These are phyloP conservation scores for Protomyctophum bolini DNA, from an alignment of 2,113 vertebrate species.

Conservation along the genomic window DNA sequence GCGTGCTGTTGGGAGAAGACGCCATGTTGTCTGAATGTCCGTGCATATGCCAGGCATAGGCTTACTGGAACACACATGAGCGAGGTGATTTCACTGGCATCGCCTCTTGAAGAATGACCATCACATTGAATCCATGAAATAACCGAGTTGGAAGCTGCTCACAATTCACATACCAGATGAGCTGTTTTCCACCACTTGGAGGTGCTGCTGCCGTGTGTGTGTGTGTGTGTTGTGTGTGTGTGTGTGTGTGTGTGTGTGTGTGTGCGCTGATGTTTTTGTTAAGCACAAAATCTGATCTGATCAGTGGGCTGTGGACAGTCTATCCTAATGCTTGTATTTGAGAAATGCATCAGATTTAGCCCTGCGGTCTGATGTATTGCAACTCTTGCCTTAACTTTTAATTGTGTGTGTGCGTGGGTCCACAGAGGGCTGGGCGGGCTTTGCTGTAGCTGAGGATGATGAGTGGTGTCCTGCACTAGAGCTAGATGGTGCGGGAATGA, in stretches of 20 bases:
- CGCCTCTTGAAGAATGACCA: background rate
- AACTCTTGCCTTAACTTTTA: background rate
- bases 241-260: too few species aligned
- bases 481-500: slow-evolving; percentile 88
- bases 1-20: slow-evolving; percentile 1
- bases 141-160: background rate
- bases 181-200: slow-evolving; percentile 25
- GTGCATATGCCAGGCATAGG: slow-evolving; percentile 15
- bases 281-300: background rate
- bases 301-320: too few species aligned
- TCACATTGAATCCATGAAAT: too few species aligned
- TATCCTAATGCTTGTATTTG: too few species aligned
- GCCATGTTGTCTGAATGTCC: slow-evolving; percentile 19
- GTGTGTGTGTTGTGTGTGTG: background rate
- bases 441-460: slow-evolving; percentile 80
- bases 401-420: slow-evolving; percentile 26
- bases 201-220: slow-evolving; percentile 25
- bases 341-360: too few species aligned
- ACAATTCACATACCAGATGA: background rate
- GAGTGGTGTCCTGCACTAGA: slow-evolving; percentile 76
- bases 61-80: background rate
- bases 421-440: slow-evolving; percentile 76
- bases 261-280: too few species aligned
- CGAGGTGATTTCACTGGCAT: background rate
- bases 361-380: background rate